phyloP scores from a whole-genome alignment of 2,797 vertebrate species.

The Xiphophorus birchmanni region DNA sequence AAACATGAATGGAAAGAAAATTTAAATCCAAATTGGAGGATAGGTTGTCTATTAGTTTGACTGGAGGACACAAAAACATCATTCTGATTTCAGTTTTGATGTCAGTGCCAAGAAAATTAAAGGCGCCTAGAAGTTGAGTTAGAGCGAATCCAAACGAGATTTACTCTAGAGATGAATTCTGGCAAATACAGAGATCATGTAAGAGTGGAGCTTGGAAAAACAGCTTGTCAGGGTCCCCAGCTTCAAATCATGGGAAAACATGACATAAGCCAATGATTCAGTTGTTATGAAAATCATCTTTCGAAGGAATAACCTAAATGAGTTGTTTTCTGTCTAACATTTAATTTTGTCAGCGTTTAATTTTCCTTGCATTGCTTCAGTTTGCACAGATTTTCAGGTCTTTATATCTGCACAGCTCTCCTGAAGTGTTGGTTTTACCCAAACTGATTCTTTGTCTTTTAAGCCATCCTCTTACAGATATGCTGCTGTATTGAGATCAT shows the following conservation, averaged over 20 bases:
- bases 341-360: background rate
- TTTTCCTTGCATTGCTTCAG: background rate
- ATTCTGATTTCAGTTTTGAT: background rate
- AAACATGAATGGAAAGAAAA: background rate
- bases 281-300: background rate
- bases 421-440: background rate
- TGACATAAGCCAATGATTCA: background rate
- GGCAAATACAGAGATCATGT: background rate
- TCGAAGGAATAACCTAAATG: background rate
- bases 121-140: background rate
- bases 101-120: background rate
- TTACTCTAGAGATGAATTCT: too few relatives aligned
- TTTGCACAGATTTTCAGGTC: background rate
- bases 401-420: background rate
- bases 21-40: background rate
- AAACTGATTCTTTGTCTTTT: background rate
- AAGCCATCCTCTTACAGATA: background rate
- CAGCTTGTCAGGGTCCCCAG: background rate
- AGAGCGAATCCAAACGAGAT: background rate
- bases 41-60: background rate
- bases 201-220: background rate
- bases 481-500: background rate
- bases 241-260: background rate
- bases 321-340: background rate
- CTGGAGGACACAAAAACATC: background rate